phyloP scores from a whole-genome alignment of 2,113 vertebrate genomes.

The Hemiprocne comata region DNA sequence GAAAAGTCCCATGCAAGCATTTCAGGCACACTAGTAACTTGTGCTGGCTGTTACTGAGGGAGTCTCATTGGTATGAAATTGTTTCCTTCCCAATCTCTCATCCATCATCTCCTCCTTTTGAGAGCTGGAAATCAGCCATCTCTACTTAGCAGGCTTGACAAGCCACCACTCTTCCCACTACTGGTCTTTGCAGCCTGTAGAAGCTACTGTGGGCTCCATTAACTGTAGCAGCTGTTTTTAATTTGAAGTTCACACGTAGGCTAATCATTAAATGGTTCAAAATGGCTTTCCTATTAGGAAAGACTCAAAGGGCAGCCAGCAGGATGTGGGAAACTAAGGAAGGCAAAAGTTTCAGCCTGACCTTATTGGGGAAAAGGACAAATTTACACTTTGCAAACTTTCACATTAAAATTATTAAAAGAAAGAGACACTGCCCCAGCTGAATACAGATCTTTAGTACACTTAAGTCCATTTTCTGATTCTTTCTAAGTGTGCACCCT shows the following conservation, averaged over 20 bases:
- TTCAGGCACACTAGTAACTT: not conserved
- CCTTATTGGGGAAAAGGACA: not conserved
- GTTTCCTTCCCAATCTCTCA: constrained; percentile 23
- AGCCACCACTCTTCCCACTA: not conserved
- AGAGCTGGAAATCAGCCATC: constrained; percentile 27
- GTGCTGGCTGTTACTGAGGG: not conserved
- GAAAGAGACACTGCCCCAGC: not conserved
- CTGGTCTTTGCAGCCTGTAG: constrained; percentile 9
- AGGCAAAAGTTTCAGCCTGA: not conserved
- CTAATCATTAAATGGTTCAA: constrained; percentile 24
- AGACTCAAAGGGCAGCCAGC: not conserved
- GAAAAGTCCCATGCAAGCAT: not conserved
- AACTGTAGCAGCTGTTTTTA: constrained; percentile 41
- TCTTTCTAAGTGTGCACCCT: not conserved
- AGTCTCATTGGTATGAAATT: not conserved
- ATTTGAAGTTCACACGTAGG: constrained; percentile 49
- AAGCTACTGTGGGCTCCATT: not conserved
- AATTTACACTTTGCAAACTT: not conserved
- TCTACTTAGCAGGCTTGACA: constrained; percentile 19
- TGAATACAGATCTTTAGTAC: not conserved
- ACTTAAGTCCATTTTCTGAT: not conserved
- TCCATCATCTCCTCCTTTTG: constrained; percentile 32
- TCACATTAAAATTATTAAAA: not conserved
- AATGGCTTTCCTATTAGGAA: constrained; percentile 2
- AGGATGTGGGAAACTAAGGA: not conserved